A percentile compares a stretch with the other conserved stretches of the same genome.
phyloP scores from a whole-genome alignment of 1,140 invertebrate genomes.

The Solen grandis region DNA sequence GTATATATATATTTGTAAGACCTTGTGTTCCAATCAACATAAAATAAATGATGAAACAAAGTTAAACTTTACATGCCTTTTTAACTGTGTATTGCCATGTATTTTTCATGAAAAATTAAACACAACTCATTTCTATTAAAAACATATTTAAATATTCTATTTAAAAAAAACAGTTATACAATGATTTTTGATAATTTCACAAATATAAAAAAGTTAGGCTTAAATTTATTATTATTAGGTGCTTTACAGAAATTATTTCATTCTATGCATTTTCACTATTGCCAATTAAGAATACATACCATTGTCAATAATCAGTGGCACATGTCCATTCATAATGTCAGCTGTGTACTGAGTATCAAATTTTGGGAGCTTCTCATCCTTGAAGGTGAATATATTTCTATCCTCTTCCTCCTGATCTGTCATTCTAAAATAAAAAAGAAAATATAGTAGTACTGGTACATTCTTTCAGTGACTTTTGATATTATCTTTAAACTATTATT shows the following conservation, averaged over 20 bases:
- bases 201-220: neutral
- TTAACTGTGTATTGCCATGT: no score
- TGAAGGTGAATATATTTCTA: slow-evolving; percentile 39
- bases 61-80: no score
- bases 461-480: neutral
- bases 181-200: no score
- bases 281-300: slow-evolving; percentile 1
- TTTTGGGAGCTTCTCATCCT: slow-evolving; percentile 35
- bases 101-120: no score
- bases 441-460: neutral
- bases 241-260: neutral
- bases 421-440: neutral
- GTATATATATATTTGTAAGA: no score
- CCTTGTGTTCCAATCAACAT: no score
- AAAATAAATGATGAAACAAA: no score
- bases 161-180: no score
- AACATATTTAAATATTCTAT: no score
- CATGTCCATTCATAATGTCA: slow-evolving; percentile 27
- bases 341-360: slow-evolving; percentile 34
- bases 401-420: slow-evolving; percentile 4
- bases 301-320: slow-evolving; percentile 47
- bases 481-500: neutral
- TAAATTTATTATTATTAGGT: neutral
- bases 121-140: no score
- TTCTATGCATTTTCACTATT: neutral